phyloP scores from a whole-genome alignment of 2,797 vertebrate species.

The Crenichthys baileyi region DNA sequence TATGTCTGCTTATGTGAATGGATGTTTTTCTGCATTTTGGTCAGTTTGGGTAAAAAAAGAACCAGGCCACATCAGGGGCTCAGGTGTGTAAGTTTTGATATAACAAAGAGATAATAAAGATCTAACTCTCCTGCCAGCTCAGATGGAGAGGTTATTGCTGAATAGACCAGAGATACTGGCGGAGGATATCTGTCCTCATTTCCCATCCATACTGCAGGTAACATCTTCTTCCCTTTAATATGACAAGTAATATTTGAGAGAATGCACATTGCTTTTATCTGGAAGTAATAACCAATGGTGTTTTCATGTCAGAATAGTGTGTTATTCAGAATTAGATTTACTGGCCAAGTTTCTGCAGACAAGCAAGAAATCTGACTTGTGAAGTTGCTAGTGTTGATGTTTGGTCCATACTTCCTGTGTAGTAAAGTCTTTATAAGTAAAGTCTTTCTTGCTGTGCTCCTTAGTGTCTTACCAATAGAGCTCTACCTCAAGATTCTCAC shows the following conservation, averaged over 20 bases:
- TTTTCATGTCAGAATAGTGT: slow-evolving; percentile 6
- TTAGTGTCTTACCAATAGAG: neutral
- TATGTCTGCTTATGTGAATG: neutral
- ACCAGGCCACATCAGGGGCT: slow-evolving; percentile 13
- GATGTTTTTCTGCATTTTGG: neutral
- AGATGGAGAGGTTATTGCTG: slow-evolving; percentile 32
- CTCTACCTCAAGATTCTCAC: neutral
- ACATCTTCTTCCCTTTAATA: slow-evolving; percentile 19
- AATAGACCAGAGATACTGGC: slow-evolving; percentile 28
- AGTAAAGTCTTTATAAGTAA: neutral
- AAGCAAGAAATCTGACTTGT: neutral
- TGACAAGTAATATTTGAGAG: slow-evolving; percentile 22
- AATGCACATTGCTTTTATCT: slow-evolving; percentile 8
- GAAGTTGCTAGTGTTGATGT: neutral
- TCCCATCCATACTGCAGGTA: slow-evolving; percentile 25
- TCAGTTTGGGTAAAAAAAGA: neutral
- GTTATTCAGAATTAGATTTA: neutral
- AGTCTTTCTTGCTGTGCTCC: neutral
- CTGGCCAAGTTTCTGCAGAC: neutral
- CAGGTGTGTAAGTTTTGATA: slow-evolving; percentile 40
- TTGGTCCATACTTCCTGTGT: neutral
- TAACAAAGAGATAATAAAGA: slow-evolving; percentile 54
- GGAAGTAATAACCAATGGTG: slow-evolving; percentile 21
- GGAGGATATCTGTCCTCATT: slow-evolving; percentile 35
- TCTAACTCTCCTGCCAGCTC: slow-evolving; percentile 5